Percentiles rank a stretch among this genome's conserved stretches.
Evolutionary conservation across 2,888 invertebrate genomes (phyloP).

Genomic region (Caenorhabditis wallacei): DNA sequence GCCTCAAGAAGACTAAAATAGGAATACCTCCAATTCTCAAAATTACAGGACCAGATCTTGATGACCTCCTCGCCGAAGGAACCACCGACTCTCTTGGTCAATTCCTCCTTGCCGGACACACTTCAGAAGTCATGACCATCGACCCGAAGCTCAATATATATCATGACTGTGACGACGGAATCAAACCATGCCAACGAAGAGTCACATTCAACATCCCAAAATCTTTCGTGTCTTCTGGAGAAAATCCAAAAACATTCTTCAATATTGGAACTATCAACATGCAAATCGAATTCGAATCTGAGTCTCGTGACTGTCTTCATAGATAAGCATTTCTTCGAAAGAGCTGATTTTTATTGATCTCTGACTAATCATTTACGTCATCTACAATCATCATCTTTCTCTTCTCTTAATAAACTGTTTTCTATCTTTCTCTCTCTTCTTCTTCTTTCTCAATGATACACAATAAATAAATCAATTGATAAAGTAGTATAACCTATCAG

Average conservation of each 20-base stretch:
- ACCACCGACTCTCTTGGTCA: constrained; percentile 77
- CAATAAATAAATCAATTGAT: constrained; percentile 31
- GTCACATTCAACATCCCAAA: constrained; percentile 74
- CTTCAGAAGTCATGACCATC: constrained; percentile 76
- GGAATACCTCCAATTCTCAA: too few relatives aligned
- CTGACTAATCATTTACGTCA: constrained; percentile 23
- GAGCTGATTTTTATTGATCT: constrained; percentile 16
- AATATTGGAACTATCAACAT: constrained; percentile 71
- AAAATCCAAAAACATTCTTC: constrained; percentile 70
- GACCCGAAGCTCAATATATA: constrained; percentile 76
- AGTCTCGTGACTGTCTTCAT: constrained; percentile 73
- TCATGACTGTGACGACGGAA: constrained; percentile 76
- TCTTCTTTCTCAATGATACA: constrained; percentile 24
- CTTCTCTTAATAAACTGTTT: constrained; percentile 15
- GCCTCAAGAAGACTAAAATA: too few relatives aligned
- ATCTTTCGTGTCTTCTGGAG: constrained; percentile 71
- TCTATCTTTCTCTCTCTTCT: constrained; percentile 14
- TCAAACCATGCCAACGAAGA: constrained; percentile 74
- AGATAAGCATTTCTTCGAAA: constrained; percentile 41
- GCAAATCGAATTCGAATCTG: constrained; percentile 74
- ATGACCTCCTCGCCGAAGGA: constrained; percentile 77
- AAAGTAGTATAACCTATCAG: constrained; percentile 4
- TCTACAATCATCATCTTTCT: constrained; percentile 1
- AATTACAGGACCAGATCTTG: constrained; percentile 76
- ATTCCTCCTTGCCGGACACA: constrained; percentile 74